These are phyloP conservation scores for Mylabris phalerata DNA, from an alignment of 1,140 invertebrate genomes.

Conservation along the genomic window DNA sequence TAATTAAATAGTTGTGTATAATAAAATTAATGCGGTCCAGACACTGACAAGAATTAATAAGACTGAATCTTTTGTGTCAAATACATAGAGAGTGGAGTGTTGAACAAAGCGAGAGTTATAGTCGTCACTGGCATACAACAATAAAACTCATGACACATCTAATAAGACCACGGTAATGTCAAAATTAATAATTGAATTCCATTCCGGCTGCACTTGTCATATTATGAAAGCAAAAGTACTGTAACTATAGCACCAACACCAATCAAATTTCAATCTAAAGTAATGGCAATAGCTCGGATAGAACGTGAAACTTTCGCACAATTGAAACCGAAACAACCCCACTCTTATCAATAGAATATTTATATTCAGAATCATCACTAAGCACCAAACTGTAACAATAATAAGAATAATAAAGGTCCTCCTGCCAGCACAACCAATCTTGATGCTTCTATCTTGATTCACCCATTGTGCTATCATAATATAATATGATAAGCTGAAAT, in stretches of 20 bases:
- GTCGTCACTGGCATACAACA: not conserved
- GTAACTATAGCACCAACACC: no score
- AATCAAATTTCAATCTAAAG: no score
- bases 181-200: constrained; percentile 15
- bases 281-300: no score
- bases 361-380: constrained; percentile 11
- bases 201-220: constrained; percentile 10
- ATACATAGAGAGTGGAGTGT: not conserved
- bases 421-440: not conserved
- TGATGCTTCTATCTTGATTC: not conserved
- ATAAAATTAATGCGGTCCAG: no score
- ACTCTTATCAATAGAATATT: constrained; percentile 14
- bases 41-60: constrained; percentile 3
- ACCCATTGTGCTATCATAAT: constrained; percentile 9
- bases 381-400: constrained; percentile 1
- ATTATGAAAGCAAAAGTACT: not conserved
- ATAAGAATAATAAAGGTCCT: constrained; percentile 14
- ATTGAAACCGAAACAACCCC: constrained; percentile 16
- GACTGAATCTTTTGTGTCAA: constrained; percentile 8
- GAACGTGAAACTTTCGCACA: constrained; percentile 9
- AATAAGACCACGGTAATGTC: constrained; percentile 9
- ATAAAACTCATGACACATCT: constrained; percentile 15
- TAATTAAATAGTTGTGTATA: no score
- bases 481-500: constrained; percentile 11
- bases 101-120: no score